phyloP scores from a whole-genome alignment of 1,140 invertebrate species.

The Meteorus sp. region DNA sequence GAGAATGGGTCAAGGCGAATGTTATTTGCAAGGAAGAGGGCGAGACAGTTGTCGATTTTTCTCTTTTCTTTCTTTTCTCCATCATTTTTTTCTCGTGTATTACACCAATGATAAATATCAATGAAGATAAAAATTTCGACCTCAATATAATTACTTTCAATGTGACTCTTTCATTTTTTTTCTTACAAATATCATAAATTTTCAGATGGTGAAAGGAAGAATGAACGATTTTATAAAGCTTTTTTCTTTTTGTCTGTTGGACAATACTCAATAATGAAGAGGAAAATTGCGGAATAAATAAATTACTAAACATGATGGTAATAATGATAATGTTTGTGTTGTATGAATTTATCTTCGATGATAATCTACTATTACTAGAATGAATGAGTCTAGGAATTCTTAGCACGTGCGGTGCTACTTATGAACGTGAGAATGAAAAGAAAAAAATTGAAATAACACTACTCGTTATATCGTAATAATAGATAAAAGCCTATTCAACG shows the following conservation, averaged over 20 bases:
- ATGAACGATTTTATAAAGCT: too few species aligned
- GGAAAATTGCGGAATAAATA: background rate
- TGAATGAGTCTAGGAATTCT: constrained; percentile 3
- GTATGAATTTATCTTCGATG: constrained; percentile 1
- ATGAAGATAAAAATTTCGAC: too few species aligned
- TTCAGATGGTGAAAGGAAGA: too few species aligned
- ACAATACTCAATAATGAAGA: background rate
- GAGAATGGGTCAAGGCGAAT: constrained; percentile 23
- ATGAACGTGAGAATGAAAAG: background rate
- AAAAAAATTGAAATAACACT: too few species aligned
- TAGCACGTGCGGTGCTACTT: background rate
- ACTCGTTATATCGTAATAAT: too few species aligned
- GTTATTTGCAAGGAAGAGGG: background rate
- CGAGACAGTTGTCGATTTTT: background rate
- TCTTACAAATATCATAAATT: too few species aligned
- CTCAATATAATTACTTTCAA: too few species aligned
- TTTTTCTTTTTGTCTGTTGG: too few species aligned
- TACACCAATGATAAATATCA: too few species aligned
- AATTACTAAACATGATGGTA: constrained; percentile 1
- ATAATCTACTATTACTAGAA: constrained; percentile 2
- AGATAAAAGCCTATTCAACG: too few species aligned
- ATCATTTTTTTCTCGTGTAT: background rate
- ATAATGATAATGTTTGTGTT: constrained; percentile 3
- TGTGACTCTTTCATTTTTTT: too few species aligned
- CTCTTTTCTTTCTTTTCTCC: background rate